phyloP scores from a whole-genome alignment of 2,113 vertebrate genomes.

The Lutjanus erythropterus region DNA sequence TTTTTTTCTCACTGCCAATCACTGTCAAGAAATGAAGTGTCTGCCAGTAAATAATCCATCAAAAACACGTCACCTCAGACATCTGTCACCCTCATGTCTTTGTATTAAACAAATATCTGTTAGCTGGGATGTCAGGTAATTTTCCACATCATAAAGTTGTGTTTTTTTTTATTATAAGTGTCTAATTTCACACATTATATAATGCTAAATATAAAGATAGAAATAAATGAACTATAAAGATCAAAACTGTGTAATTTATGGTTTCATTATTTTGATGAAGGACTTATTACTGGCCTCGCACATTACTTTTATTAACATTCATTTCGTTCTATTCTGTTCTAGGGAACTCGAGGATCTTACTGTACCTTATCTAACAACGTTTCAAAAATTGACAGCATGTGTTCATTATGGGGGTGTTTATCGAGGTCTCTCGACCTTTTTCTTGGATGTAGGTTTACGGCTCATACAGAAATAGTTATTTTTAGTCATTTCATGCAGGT shows the following conservation, averaged over 20 bases:
- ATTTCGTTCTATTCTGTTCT: constrained; percentile 20
- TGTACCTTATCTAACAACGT: neutral
- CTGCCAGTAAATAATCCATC: constrained; percentile 61
- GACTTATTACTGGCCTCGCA: constrained; percentile 42
- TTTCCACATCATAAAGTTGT: constrained; percentile 27
- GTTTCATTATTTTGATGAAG: constrained; percentile 17
- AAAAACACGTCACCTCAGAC: constrained; percentile 48
- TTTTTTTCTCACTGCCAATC: constrained; percentile 46
- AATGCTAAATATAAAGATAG: constrained; percentile 19
- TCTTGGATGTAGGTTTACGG: no score
- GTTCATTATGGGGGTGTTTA: constrained; percentile 5
- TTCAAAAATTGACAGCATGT: neutral
- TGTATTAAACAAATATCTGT: constrained; percentile 30
- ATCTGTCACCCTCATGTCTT: constrained; percentile 44
- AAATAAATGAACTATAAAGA: constrained; percentile 31
- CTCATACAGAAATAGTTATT: neutral
- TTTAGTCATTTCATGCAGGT: neutral
- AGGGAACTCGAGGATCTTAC: neutral
- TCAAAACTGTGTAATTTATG: constrained; percentile 28
- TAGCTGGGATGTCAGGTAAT: constrained; percentile 23
- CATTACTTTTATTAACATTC: constrained; percentile 32
- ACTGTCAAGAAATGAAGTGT: constrained; percentile 45
- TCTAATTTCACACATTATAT: constrained; percentile 19
- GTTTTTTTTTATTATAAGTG: constrained; percentile 8
- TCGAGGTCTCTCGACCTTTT: no score